Percentiles rank a stretch among this genome's conserved stretches.
Conservation (phyloP, 2,888 invertebrate species). For the Sphaeridia pumilis region DNA sequence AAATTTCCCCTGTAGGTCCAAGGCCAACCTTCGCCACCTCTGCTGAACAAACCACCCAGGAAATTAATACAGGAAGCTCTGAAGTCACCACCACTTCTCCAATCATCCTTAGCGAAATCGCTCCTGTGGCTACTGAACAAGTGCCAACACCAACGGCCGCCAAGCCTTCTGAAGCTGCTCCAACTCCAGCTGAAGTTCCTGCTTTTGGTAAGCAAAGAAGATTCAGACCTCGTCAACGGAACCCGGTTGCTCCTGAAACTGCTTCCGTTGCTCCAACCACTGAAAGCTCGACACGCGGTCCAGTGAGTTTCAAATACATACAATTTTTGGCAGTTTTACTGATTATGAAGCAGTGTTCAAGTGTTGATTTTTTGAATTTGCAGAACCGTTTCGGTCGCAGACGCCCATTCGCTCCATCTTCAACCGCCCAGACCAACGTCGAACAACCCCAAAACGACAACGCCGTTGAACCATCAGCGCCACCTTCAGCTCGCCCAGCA, state of each 20-base stretch:
- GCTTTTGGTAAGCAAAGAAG: conserved; percentile 6
- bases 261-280: conserved; percentile 8
- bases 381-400: conserved; percentile 12
- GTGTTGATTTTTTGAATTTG: neutral
- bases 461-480: conserved; percentile 3
- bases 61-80: conserved; percentile 5
- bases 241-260: conserved; percentile 1
- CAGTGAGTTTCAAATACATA: neutral
- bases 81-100: conserved; percentile 11
- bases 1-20: too few relatives aligned
- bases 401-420: conserved; percentile 1
- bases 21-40: conserved; percentile 7
- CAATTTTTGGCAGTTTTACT: too few relatives aligned
- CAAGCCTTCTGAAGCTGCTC: conserved; percentile 7
- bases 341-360: too few relatives aligned
- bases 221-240: conserved; percentile 9
- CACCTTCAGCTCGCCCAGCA: neutral
- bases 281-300: conserved; percentile 10
- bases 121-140: conserved; percentile 5
- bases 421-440: conserved; percentile 4
- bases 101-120: conserved; percentile 7
- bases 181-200: conserved; percentile 2
- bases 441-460: neutral
- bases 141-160: conserved; percentile 3
- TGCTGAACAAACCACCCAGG: conserved; percentile 13